These are phyloP conservation scores for Netelia virgata DNA, from an alignment of 2,888 invertebrate genomes.

Conservation along the genomic window DNA sequence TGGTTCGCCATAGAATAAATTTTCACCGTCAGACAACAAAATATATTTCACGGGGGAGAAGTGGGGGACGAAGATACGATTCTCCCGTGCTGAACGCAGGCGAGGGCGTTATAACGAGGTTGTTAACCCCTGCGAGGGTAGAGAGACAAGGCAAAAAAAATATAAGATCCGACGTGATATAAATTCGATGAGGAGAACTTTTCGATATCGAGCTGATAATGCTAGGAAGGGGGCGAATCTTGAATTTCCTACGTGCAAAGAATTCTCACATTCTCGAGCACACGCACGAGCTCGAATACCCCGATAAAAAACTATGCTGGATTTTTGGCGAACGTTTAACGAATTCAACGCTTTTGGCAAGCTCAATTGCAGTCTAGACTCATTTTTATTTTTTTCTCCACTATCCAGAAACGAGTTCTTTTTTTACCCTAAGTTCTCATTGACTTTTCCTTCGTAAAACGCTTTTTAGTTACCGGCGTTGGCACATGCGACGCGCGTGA, in stretches of 20 bases:
- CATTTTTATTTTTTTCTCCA: too few species aligned
- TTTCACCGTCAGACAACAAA: conserved; percentile 36
- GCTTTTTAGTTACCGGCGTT: too few species aligned
- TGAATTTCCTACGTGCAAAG: conserved; percentile 62
- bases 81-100: neutral
- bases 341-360: conserved; percentile 23
- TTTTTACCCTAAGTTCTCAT: too few species aligned
- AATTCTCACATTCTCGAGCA: conserved; percentile 31
- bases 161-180: conserved; percentile 39
- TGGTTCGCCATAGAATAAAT: conserved; percentile 62
- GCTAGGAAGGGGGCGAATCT: conserved; percentile 48
- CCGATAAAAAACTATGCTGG: too few species aligned
- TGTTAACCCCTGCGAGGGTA: conserved; percentile 36
- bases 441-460: too few species aligned
- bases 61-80: neutral
- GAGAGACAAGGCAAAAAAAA: conserved; percentile 2
- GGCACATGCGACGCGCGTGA: too few species aligned
- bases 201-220: conserved; percentile 56
- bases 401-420: too few species aligned
- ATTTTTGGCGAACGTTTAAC: conserved; percentile 19
- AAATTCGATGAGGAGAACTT: conserved; percentile 52
- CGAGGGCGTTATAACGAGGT: conserved; percentile 53
- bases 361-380: too few species aligned
- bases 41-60: neutral
- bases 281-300: neutral